Evolutionary conservation across 1,140 invertebrate species (phyloP).

Genomic region (Drosophila rhopaloa): DNA sequence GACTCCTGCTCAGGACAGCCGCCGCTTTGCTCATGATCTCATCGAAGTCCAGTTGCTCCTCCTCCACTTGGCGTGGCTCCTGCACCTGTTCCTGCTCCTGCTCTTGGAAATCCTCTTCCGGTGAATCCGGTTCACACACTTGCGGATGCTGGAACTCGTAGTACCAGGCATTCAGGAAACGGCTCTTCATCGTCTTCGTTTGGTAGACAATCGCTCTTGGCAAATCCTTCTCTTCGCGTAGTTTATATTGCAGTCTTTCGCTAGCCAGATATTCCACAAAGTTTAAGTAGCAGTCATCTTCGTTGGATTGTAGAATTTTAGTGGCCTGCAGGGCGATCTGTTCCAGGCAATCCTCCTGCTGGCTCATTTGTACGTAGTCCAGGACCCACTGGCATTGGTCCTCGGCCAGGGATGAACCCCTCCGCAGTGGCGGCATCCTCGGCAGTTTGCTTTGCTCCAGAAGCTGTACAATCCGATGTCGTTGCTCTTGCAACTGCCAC

Average conservation of each 20-base stretch:
- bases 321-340: slow-evolving; percentile 42
- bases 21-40: slow-evolving; percentile 40
- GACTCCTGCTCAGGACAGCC: slow-evolving; percentile 13
- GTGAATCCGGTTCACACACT: too few relatives aligned
- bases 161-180: slow-evolving; percentile 46
- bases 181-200: slow-evolving; percentile 7
- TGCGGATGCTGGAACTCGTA: slow-evolving; percentile 39
- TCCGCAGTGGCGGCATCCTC: slow-evolving; percentile 8
- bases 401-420: not conserved
- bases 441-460: slow-evolving; percentile 63
- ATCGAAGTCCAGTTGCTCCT: slow-evolving; percentile 22
- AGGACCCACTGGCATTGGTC: slow-evolving; percentile 57
- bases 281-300: slow-evolving; percentile 33
- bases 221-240: slow-evolving; percentile 8
- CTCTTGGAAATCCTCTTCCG: not conserved
- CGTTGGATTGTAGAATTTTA: slow-evolving; percentile 30
- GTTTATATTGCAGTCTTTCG: slow-evolving; percentile 25
- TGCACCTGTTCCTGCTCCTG: not conserved
- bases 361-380: slow-evolving; percentile 50
- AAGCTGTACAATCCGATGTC: slow-evolving; percentile 28
- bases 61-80: not conserved
- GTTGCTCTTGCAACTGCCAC: slow-evolving; percentile 83
- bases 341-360: slow-evolving; percentile 40
- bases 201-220: slow-evolving; percentile 35
- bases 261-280: slow-evolving; percentile 53